These are phyloP conservation scores for Caenorhabditis panamensis DNA, from an alignment of 2,888 invertebrate genomes.

Conservation along the genomic window DNA sequence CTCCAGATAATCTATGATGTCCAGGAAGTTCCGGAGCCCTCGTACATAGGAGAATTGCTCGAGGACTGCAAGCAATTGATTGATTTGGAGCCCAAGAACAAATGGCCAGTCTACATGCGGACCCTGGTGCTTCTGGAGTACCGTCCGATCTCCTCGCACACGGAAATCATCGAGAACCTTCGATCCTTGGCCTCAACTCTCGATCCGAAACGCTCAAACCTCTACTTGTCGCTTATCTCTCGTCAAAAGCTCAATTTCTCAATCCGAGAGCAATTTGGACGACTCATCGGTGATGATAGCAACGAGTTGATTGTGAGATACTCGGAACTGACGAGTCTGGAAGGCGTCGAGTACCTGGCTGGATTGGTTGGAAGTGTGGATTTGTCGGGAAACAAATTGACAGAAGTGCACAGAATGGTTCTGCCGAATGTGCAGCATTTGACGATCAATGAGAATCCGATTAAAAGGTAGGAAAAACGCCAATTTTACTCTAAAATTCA, in stretches of 20 bases:
- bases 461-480: slow-evolving; percentile 48
- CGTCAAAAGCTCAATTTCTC: slow-evolving; percentile 44
- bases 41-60: slow-evolving; percentile 33
- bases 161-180: slow-evolving; percentile 57
- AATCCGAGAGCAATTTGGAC: slow-evolving; percentile 40
- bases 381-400: slow-evolving; percentile 63
- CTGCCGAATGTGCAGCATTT: slow-evolving; percentile 65
- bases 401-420: slow-evolving; percentile 55
- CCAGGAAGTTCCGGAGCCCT: slow-evolving; percentile 9
- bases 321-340: slow-evolving; percentile 58
- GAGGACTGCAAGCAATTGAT: slow-evolving; percentile 49
- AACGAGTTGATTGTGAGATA: slow-evolving; percentile 38
- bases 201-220: slow-evolving; percentile 47
- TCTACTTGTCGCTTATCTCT: slow-evolving; percentile 39
- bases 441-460: slow-evolving; percentile 69
- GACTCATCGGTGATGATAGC: slow-evolving; percentile 10
- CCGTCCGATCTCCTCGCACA: slow-evolving; percentile 33
- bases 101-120: slow-evolving; percentile 66
- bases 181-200: slow-evolving; percentile 30
- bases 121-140: slow-evolving; percentile 60
- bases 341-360: slow-evolving; percentile 62
- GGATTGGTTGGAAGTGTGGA: slow-evolving; percentile 62
- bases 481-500: too few relatives aligned
- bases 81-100: slow-evolving; percentile 56
- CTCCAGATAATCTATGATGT: slow-evolving; percentile 45